phyloP scores from a whole-genome alignment of 2,888 invertebrate species.

The Tipula helvola region DNA sequence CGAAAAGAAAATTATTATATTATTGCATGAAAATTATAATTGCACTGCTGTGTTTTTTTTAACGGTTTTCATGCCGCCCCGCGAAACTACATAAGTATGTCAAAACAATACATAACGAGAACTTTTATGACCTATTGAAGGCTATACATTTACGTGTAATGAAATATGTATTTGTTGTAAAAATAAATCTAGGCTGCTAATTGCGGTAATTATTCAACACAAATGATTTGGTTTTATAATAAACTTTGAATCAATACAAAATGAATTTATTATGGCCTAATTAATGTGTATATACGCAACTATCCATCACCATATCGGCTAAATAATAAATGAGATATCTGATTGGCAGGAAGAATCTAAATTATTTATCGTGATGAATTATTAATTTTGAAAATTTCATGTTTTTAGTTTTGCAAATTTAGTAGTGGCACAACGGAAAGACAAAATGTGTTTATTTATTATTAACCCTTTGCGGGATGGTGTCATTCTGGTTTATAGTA shows the following conservation, averaged over 20 bases:
- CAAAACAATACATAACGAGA: background rate
- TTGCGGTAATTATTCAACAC: background rate
- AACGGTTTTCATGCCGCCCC: background rate
- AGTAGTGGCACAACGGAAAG: no score
- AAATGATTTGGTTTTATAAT: background rate
- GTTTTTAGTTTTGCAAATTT: background rate
- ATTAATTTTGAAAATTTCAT: background rate
- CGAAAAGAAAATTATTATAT: background rate
- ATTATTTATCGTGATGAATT: background rate
- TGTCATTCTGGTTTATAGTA: no score
- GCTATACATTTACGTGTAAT: background rate
- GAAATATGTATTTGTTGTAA: background rate
- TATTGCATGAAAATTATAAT: background rate
- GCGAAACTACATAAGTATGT: background rate
- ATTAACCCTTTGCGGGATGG: no score
- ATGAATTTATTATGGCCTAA: background rate
- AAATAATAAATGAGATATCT: background rate
- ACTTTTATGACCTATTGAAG: background rate
- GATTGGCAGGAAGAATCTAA: background rate
- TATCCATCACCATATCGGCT: background rate
- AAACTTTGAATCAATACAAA: background rate
- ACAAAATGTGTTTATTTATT: no score
- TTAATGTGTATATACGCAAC: background rate
- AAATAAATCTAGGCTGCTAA: background rate
- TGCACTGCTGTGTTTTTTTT: background rate